Conservation (phyloP, 35 echinoderm and acorn worm genomes). For the Anneissia japonica region DNA sequence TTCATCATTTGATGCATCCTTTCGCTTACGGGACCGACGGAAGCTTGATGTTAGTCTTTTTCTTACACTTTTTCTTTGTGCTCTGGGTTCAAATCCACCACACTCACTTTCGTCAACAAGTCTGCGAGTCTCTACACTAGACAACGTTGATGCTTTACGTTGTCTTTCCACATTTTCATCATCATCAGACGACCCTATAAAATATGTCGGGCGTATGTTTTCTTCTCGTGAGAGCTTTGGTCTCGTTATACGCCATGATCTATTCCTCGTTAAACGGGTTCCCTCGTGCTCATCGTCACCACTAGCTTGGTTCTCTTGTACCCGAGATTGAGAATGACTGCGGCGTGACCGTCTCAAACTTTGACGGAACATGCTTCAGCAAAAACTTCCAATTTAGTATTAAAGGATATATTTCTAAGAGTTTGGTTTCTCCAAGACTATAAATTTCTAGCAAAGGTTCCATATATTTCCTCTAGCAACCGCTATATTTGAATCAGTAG, state of each 20-base stretch:
- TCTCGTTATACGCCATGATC: background rate
- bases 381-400: too few species aligned
- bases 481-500: too few species aligned
- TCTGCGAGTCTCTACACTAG: background rate
- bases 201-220: background rate
- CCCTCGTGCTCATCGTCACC: background rate
- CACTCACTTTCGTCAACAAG: background rate
- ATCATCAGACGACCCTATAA: background rate
- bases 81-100: background rate
- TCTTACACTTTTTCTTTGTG: background rate
- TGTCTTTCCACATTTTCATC: background rate
- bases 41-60: background rate
- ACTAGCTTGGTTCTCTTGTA: background rate
- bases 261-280: background rate
- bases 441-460: too few species aligned
- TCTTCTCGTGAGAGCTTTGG: background rate
- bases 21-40: background rate
- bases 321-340: background rate
- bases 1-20: background rate
- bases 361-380: background rate
- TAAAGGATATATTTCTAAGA: too few species aligned
- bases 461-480: too few species aligned
- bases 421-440: too few species aligned
- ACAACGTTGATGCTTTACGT: background rate
- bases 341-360: background rate